Base-by-base conservation (phyloP, 1,140 invertebrate genomes). In the Heliconius hermathena region DNA sequence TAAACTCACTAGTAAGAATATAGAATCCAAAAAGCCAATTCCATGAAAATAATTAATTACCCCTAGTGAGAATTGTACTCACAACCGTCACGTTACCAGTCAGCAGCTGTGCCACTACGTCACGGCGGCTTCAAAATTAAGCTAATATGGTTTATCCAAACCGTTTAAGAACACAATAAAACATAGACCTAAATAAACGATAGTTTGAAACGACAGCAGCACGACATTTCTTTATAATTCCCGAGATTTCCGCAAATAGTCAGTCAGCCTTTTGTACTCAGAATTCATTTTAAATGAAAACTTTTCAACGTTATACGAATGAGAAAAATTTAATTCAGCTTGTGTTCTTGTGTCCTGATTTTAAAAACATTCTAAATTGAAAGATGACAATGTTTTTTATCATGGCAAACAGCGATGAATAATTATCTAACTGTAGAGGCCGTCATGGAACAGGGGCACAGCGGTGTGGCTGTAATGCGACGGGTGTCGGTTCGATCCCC, bases 271-370 rank as follows among this genome's bases (percentile, higher is more conserved):
- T 78, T 78, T 78, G 71, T 73, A 72, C 74, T 78, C 76, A 71
- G 60, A 33, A 60, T 81, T 77, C 49, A 81, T 73, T 78, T 78
- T 78, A 78, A 73, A 49, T 38, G 46, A 26, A 74, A 70, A 77
- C 73, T 77, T 66, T 66, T 74, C 73, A 81, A 60, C 57, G 46
- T 57, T 66, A 66, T 22, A 66, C 57, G 57, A 66, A 66, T 66
- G 22, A 29, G 22, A 66, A 66, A 66, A 66, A 66, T 13, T 26
- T 66, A 29, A 66, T 66, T 66, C 22, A 26, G 22, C 57, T 66
- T 26, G 22, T 66, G 57, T 66, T 66, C 11, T 66, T 26, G 22
- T 66, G 57, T 66, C 22, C 57, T 66, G 22, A 66, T 66, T 66
- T 66, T 26, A 66, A 66, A 66, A 66, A 11, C 8, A 13, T 22